phyloP scores from a whole-genome alignment of 2,888 invertebrate species.

The Drosophila mettleri region DNA sequence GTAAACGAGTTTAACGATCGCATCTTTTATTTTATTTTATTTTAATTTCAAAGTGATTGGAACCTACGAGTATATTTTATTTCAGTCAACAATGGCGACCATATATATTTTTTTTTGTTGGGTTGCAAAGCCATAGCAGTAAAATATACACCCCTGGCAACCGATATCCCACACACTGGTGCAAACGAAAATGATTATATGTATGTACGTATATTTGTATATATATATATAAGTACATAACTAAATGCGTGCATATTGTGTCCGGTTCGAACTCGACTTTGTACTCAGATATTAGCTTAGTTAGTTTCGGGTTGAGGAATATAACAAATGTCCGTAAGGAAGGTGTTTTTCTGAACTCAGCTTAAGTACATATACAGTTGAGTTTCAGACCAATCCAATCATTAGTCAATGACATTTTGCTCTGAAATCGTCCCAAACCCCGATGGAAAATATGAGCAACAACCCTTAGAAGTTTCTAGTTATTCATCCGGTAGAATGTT shows the following conservation, averaged over 20 bases:
- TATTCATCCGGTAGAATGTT: conserved; percentile 12
- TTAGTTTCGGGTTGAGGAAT: background rate
- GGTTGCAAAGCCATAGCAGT: conserved; percentile 51
- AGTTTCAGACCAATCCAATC: background rate
- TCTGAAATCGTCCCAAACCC: conserved; percentile 20
- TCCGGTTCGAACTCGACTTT: conserved; percentile 30
- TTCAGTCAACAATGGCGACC: conserved; percentile 37
- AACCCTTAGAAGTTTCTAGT: conserved; percentile 39
- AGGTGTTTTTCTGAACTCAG: background rate
- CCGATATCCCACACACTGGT: conserved; percentile 54
- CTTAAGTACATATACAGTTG: background rate
- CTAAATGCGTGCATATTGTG: conserved; percentile 4
- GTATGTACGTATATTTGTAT: too few relatives aligned
- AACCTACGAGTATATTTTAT: conserved; percentile 23
- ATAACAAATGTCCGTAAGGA: background rate
- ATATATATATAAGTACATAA: background rate
- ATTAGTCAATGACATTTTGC: background rate
- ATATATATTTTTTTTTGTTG: conserved; percentile 21
- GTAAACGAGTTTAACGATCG: conserved; percentile 14
- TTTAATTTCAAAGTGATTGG: background rate
- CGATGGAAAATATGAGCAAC: conserved; percentile 35
- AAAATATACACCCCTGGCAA: conserved; percentile 74
- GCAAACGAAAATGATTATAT: background rate
- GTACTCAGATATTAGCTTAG: conserved; percentile 19
- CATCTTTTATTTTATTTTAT: background rate